Percentiles rank a stretch among this genome's conserved stretches.
phyloP scores from a whole-genome alignment of 2,113 vertebrate species.

The Neodon shergylaensis region DNA sequence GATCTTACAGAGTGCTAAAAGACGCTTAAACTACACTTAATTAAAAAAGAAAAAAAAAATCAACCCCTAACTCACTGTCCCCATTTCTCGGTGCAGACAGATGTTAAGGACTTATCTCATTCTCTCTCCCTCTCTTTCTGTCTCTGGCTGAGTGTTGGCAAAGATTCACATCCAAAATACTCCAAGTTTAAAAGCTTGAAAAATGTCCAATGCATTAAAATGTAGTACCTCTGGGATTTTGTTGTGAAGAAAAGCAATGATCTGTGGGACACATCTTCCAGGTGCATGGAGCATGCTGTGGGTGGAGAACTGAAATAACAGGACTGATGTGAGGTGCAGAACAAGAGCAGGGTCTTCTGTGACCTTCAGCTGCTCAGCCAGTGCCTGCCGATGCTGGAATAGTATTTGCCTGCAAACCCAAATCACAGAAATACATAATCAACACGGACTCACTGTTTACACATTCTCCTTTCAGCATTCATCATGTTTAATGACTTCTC shows the following conservation, averaged over 20 bases:
- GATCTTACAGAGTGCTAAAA: constrained; percentile 1
- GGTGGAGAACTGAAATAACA: constrained; percentile 94
- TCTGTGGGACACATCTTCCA: constrained; percentile 96
- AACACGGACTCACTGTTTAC: neutral
- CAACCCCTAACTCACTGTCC: neutral
- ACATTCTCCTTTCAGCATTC: neutral
- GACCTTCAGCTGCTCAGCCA: constrained; percentile 93
- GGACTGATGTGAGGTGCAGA: constrained; percentile 93
- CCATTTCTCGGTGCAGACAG: neutral
- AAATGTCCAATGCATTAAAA: constrained; percentile 3
- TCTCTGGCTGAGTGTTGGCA: neutral
- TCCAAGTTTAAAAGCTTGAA: constrained; percentile 33
- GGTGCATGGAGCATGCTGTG: constrained; percentile 96
- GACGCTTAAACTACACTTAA: neutral
- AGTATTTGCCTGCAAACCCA: constrained; percentile 90
- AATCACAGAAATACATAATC: neutral
- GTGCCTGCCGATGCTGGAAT: constrained; percentile 94
- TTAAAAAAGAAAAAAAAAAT: constrained; percentile 19
- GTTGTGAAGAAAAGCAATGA: constrained; percentile 90
- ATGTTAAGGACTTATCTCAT: neutral
- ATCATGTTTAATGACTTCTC: too few species aligned
- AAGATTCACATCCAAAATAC: neutral
- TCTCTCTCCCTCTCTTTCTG: too few species aligned
- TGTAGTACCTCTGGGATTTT: constrained; percentile 91
- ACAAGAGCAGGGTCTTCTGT: constrained; percentile 95